These are phyloP conservation scores for Manis javanica DNA, from an alignment of 2,797 vertebrate genomes.

Conservation along the genomic window DNA sequence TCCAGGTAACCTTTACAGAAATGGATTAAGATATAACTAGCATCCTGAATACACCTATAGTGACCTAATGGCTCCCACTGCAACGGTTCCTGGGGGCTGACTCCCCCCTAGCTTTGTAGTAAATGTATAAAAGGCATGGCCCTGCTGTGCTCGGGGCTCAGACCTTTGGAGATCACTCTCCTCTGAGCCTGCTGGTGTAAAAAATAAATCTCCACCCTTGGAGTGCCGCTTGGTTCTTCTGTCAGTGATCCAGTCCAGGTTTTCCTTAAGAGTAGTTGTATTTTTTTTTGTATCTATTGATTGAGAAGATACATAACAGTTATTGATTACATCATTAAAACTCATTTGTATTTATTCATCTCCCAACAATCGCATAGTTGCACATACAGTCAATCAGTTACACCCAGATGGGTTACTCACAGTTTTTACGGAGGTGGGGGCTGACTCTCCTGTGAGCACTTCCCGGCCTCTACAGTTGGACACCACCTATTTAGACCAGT, in stretches of 20 bases:
- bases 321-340: conserved; percentile 14
- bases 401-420: neutral
- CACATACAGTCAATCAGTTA: neutral
- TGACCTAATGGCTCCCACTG: too few relatives aligned
- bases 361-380: neutral
- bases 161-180: too few relatives aligned
- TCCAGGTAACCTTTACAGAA: too few relatives aligned
- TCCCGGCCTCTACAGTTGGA: neutral
- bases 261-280: neutral
- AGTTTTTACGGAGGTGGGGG: neutral
- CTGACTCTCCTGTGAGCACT: neutral
- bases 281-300: conserved; percentile 23
- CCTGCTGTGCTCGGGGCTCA: too few relatives aligned
- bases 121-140: too few relatives aligned
- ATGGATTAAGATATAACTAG: too few relatives aligned
- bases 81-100: too few relatives aligned
- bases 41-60: too few relatives aligned
- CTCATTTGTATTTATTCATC: conserved; percentile 11
- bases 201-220: too few relatives aligned
- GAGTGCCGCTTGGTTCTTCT: neutral
- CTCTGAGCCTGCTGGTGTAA: too few relatives aligned
- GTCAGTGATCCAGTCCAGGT: neutral
- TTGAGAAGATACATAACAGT: neutral
- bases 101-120: too few relatives aligned
- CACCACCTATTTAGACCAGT: neutral